Percentiles rank a stretch among this genome's conserved stretches.
These are phyloP conservation scores for Chymomyza caudatula DNA, from an alignment of 2,888 invertebrate species.

Conservation along the genomic window DNA sequence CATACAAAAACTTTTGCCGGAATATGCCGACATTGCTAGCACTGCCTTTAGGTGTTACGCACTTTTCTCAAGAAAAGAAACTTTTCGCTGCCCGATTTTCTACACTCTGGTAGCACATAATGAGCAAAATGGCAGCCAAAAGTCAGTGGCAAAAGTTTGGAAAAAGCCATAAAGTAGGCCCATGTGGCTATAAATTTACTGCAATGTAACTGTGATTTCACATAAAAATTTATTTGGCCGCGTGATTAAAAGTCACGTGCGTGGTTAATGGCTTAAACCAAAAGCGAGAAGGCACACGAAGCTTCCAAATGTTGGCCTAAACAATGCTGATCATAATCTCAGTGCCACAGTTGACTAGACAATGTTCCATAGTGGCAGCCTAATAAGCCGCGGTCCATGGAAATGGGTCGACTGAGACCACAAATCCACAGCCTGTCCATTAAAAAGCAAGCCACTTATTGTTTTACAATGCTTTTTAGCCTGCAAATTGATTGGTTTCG, in stretches of 20 bases:
- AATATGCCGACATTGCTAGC: constrained; percentile 13
- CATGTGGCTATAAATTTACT: constrained; percentile 45
- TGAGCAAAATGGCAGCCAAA: neutral
- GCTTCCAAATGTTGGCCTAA: constrained; percentile 35
- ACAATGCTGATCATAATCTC: constrained; percentile 67
- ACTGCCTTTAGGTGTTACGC: constrained; percentile 28
- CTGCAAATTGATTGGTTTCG: constrained; percentile 53
- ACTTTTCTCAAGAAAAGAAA: constrained; percentile 20
- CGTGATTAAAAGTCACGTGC: constrained; percentile 74
- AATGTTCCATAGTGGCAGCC: neutral
- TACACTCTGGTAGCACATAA: neutral
- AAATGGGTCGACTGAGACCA: neutral
- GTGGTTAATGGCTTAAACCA: constrained; percentile 43
- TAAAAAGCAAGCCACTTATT: neutral
- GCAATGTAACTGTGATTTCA: constrained; percentile 33
- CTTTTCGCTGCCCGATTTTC: constrained; percentile 13
- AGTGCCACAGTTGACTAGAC: constrained; percentile 6
- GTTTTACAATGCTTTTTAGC: neutral
- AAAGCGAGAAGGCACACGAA: neutral
- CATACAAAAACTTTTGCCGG: constrained; percentile 30
- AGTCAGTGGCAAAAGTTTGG: constrained; percentile 35
- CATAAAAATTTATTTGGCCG: constrained; percentile 58
- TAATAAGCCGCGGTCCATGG: neutral
- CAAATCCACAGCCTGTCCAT: too few relatives aligned
- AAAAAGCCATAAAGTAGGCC: constrained; percentile 45